Evolutionary conservation across 2,113 vertebrate species (phyloP), one percentile per base, ranked within the genome.

Genomic region (Aldabrachelys gigantea): DNA sequence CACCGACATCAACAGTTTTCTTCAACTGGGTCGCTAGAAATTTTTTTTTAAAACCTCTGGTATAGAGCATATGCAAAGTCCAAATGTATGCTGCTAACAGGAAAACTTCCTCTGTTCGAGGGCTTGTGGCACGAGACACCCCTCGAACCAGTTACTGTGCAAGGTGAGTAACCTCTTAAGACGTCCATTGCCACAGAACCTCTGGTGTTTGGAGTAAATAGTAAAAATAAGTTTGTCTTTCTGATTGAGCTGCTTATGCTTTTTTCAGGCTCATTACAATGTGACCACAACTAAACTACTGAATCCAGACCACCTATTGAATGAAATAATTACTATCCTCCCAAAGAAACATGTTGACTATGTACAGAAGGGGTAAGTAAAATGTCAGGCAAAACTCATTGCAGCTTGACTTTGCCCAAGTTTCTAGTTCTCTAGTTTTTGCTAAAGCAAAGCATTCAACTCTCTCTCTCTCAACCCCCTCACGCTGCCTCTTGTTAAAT

Each of bases 281-380:
- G 99, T 99, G 84, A 99, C 99, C 47, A 97, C 98, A 83, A 99
- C 99, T 82, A 98, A 97, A 92, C 98, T 99, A 81, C 98, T 98
- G 95, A 98, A 98, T 96, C 99, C 99, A 88, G 99, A 99, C 5
- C 98, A 99, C 76, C 97, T 99, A 82, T 91, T 99, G 35, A 99
- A 98, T 94, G 98, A 99, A 96, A 98, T 99, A 94, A 98, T 99
- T 24, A 81, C 97, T 41, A 49, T 99, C 93, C 98, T 99, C 89
- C 98, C 99, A 1, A 95, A 98, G 97, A 99, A 99, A 95, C 98
- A 98, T 0, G 98, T 99, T 1, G 98, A 99, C 88, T 99, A 98
- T 85, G 97, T 98, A 84, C 99, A 99, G 92, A 99, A 99, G 85
- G 99, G 99, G 99, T 99, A 97, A 98, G 98, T 96, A 52, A 49